Evolutionary conservation across 2,113 vertebrate genomes (phyloP), one percentile per base, ranked within the genome.

Genomic region (Centrocercus urophasianus): DNA sequence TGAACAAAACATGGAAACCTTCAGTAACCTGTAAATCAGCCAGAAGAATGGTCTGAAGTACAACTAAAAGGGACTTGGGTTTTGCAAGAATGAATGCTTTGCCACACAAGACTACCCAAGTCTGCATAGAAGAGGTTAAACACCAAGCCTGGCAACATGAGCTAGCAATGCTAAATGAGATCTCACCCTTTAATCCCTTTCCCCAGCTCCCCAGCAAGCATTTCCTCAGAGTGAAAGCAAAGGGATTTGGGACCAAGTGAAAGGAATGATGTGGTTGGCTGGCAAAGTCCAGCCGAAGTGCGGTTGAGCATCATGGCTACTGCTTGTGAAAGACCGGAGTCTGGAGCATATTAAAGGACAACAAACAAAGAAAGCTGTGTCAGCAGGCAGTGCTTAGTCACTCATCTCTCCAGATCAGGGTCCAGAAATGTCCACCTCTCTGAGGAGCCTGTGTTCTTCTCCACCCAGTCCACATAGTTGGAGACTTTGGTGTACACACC

Each of bases 401-500:
- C 65, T 98, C 97, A 98, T 96, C 96, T 97, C 89, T 97, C 89
- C 32, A 93, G 86, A n/a, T 96, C 96, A 0, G 95, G 60, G 16
- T 96, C 96, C 78, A 71, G 75, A 90, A 96, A 92, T 83, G 95
- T 94, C 93, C 71, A 95, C 42, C 90, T 91, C 54, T 83, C 90
- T 0, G 86, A 96, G 74, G 95, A 91, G 67, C 96, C 97, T 60
- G 96, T 97, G 78, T 99, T 97, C 75, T 96, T 95, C 91, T 98
- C 97, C 28, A 99, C 95, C 99, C 99, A 99, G 85, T 95, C 94
- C 56, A 98, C 97, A 0, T 99, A 99, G 74, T 98, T 99, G 15
- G 98, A 97, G 83, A 99, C 98, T 42, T 99, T 98, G 18, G 99
- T 99, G 97, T 99, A 99, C 38, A 99, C 99, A 0, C 99, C 99